Evolutionary conservation across 1,140 invertebrate genomes (phyloP).

Genomic region (Gonatopus flavifemur): DNA sequence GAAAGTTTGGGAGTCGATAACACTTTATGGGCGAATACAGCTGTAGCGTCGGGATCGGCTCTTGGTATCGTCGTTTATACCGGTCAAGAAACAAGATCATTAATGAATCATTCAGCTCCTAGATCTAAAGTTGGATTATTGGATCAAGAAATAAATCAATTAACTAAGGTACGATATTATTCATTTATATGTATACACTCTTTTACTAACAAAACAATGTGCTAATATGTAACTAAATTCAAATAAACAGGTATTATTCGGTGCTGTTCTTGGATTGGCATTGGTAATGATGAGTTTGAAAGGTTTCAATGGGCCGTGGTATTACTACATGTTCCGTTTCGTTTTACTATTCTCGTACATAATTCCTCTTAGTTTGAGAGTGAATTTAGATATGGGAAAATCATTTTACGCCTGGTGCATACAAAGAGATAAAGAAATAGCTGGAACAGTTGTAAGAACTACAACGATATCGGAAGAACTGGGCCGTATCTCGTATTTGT

Average conservation of each 20-base stretch:
- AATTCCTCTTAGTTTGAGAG: constrained; percentile 96
- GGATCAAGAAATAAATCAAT: constrained; percentile 93
- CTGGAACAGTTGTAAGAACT: constrained; percentile 94
- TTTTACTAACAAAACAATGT: not conserved
- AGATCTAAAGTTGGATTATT: constrained; percentile 93
- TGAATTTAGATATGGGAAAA: constrained; percentile 99
- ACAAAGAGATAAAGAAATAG: constrained; percentile 88
- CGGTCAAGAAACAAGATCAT: constrained; percentile 90
- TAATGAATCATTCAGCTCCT: constrained; percentile 98
- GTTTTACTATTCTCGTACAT: constrained; percentile 98
- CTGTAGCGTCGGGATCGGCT: constrained; percentile 94
- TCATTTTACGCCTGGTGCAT: constrained; percentile 97
- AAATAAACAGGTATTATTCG: constrained; percentile 75
- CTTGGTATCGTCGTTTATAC: constrained; percentile 97
- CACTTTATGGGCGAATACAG: constrained; percentile 97
- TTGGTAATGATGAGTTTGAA: constrained; percentile 95
- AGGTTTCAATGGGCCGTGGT: constrained; percentile 96
- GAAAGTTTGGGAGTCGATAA: constrained; percentile 94
- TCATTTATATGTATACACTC: constrained; percentile 1
- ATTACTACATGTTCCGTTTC: constrained; percentile 94
- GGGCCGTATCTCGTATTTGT: constrained; percentile 92
- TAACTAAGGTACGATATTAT: constrained; percentile 75
- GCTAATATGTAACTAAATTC: constrained; percentile 1
- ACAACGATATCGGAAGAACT: constrained; percentile 98
- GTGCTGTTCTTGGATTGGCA: constrained; percentile 86